These are phyloP conservation scores for Cephus spinipes DNA, from an alignment of 2,888 invertebrate species.

Conservation along the genomic window DNA sequence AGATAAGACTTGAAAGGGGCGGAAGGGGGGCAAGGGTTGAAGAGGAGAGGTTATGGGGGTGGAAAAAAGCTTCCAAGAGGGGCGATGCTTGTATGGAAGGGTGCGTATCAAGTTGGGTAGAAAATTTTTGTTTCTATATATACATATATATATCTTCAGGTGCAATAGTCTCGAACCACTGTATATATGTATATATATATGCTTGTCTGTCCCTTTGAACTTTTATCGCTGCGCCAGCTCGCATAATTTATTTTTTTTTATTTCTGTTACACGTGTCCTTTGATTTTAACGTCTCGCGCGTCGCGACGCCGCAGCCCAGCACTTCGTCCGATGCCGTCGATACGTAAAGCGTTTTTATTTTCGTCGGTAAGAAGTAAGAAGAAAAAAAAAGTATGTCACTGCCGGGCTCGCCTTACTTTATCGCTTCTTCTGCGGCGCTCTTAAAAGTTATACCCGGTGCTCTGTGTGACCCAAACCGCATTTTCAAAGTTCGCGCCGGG, in stretches of 20 bases:
- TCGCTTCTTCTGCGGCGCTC: slow-evolving; percentile 3
- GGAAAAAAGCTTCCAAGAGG: neutral
- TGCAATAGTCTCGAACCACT: too few species aligned
- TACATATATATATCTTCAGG: too few species aligned
- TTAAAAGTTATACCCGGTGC: neutral
- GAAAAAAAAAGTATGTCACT: neutral
- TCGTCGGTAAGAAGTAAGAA: slow-evolving; percentile 1
- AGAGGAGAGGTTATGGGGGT: neutral
- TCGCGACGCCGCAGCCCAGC: slow-evolving; percentile 3
- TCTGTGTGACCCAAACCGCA: neutral
- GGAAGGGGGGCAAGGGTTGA: neutral
- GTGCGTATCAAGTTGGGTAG: too few species aligned
- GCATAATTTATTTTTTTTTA: slow-evolving; percentile 30
- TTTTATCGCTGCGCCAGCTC: slow-evolving; percentile 36
- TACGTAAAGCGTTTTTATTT: slow-evolving; percentile 22
- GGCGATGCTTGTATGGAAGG: too few species aligned
- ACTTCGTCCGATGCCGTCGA: slow-evolving; percentile 19
- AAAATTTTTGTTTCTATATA: too few species aligned
- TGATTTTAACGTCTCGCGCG: slow-evolving; percentile 5
- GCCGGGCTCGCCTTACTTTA: neutral
- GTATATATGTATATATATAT: neutral
- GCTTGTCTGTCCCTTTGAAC: slow-evolving; percentile 36
- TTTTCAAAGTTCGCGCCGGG: too few species aligned
- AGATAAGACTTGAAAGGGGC: neutral
- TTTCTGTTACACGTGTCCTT: slow-evolving; percentile 27